phyloP scores from a whole-genome alignment of 2,797 vertebrate species.

The Hypotaenidia okinawae region DNA sequence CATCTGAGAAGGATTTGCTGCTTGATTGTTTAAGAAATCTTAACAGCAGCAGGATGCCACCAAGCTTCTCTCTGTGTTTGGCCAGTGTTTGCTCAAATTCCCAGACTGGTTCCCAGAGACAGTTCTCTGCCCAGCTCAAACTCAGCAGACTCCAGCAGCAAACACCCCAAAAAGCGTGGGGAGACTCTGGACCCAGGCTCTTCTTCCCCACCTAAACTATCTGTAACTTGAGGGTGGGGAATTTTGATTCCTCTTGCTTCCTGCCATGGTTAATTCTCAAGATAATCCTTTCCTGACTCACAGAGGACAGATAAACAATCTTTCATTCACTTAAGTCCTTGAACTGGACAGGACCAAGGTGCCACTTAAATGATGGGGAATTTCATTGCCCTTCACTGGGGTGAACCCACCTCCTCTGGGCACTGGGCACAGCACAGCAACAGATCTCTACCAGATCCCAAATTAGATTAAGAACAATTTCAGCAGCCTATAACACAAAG shows the following conservation, averaged over 20 bases:
- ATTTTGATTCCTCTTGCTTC: not conserved
- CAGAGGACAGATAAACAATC: not conserved
- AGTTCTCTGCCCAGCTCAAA: not conserved
- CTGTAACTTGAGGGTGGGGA: not conserved
- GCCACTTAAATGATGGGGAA: rapidly evolving
- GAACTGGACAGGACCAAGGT: not conserved
- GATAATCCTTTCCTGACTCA: not conserved
- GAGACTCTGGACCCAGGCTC: not conserved
- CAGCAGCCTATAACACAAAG: not conserved
- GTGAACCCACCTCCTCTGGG: rapidly evolving
- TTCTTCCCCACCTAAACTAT: not conserved
- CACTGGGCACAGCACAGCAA: rapidly evolving
- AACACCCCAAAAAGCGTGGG: not conserved
- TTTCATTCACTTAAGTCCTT: not conserved
- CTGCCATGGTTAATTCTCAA: not conserved
- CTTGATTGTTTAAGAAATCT: not conserved
- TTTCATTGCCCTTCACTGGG: not conserved
- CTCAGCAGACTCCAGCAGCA: not conserved
- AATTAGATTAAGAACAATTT: not conserved
- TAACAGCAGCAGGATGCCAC: rapidly evolving
- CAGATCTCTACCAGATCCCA: not conserved
- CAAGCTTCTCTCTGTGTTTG: rapidly evolving
- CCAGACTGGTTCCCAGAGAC: not conserved
- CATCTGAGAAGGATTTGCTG: not conserved
- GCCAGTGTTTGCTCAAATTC: not conserved